These are phyloP conservation scores for Orchestes rusci DNA, from an alignment of 2,888 invertebrate species.

Conservation along the genomic window DNA sequence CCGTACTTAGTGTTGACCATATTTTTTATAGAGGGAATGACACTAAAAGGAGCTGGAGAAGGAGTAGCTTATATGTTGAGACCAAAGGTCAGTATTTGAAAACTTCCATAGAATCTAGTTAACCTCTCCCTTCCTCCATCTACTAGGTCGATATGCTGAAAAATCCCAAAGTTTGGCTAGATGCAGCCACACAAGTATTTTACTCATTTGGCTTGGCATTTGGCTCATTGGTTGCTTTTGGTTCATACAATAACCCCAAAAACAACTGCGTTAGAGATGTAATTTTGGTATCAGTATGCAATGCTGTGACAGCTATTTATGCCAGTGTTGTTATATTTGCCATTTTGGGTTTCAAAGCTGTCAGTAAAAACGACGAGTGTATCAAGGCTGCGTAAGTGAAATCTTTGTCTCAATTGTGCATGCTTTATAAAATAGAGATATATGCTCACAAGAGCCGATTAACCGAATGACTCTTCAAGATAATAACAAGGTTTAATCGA, in stretches of 20 bases:
- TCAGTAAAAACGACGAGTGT: conserved; percentile 79
- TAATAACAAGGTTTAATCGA: conserved; percentile 6
- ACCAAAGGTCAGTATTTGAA: conserved; percentile 62
- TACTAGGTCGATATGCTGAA: conserved; percentile 73
- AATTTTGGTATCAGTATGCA: conserved; percentile 82
- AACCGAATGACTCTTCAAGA: too few species aligned
- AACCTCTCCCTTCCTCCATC: neutral
- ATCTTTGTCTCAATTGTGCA: too few species aligned
- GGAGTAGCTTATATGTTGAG: conserved; percentile 88
- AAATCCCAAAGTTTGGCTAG: conserved; percentile 89
- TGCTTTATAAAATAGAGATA: too few species aligned
- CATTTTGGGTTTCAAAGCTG: conserved; percentile 94
- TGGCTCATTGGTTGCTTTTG: conserved; percentile 91
- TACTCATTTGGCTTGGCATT: conserved; percentile 93
- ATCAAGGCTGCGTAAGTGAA: too few species aligned
- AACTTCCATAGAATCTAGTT: neutral
- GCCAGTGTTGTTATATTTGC: conserved; percentile 93
- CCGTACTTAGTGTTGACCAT: conserved; percentile 91
- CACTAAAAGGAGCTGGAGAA: conserved; percentile 77
- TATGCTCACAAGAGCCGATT: too few species aligned
- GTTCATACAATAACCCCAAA: conserved; percentile 89
- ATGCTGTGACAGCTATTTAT: conserved; percentile 89
- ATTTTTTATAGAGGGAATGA: conserved; percentile 87
- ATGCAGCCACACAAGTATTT: conserved; percentile 95
- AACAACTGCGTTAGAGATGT: conserved; percentile 94